phyloP scores from a whole-genome alignment of 2,113 vertebrate genomes.

The Piliocolobus tephrosceles region DNA sequence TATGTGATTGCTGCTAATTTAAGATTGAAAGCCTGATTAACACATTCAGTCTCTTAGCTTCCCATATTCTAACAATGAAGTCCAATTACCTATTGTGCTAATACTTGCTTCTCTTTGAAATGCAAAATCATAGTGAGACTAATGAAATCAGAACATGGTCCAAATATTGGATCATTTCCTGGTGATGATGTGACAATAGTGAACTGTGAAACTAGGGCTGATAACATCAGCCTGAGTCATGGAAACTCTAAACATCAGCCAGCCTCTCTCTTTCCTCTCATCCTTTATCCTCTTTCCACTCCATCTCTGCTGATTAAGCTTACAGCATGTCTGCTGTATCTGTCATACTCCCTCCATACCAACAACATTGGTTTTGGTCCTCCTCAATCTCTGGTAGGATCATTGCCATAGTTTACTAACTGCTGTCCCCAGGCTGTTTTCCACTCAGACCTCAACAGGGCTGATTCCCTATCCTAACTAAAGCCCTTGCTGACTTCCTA shows the following conservation, averaged over 20 bases:
- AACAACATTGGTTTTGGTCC: not conserved
- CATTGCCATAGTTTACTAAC: not conserved
- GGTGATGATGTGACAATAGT: not conserved
- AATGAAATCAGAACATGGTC: not conserved
- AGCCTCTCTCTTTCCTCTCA: not conserved
- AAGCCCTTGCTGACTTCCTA: not conserved
- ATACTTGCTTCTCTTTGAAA: not conserved
- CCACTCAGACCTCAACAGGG: not conserved
- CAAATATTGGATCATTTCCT: not conserved
- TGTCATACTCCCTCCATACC: not conserved
- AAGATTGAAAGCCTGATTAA: not conserved
- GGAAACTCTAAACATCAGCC: not conserved
- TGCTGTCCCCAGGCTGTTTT: not conserved
- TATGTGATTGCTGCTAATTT: not conserved
- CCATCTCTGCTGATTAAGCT: not conserved
- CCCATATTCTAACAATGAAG: not conserved
- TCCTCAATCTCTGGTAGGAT: not conserved
- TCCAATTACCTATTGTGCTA: not conserved
- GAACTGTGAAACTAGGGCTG: not conserved
- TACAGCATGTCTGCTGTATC: not conserved
- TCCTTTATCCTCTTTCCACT: not conserved
- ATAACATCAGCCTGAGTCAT: not conserved
- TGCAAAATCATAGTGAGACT: not conserved
- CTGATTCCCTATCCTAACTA: not conserved
- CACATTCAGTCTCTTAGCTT: not conserved